Evolutionary conservation across 2,113 vertebrate genomes (phyloP), one percentile per base, ranked within the genome.

Genomic region (Nibea coibor): DNA sequence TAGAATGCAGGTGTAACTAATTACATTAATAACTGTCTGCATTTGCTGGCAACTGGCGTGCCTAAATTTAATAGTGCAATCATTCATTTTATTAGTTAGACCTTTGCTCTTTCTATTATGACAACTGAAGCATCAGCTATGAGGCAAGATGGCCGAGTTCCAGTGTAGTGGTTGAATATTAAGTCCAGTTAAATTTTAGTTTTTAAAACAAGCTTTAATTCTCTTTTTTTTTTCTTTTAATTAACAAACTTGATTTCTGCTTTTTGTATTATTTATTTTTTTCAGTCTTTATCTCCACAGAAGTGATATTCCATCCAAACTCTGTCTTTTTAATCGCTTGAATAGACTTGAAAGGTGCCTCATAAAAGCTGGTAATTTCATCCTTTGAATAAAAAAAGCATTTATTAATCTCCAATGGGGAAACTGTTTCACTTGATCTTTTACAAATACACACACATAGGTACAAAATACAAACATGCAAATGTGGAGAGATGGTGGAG

Each of bases 61-160:
- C 4, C 24, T 31, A 31, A 35, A 48, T 4, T 35, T 2, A 72
- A 19, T 8, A 16, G 6, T 31, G 47, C 28, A 64, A 14, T 65
- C 51, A 39, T 16, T 70, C n/a, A 45, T 26, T 57, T 19, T 26
- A 26, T 71, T 71, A 45, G 53, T 56, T 56, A n/a, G 35, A 54
- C 51, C 14, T 56, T n/a, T 24, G n/a, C 14, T 26, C 45, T 71
- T 10, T 20, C n/a, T 17, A 22, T 51, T 56, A 28, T 56, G 35
- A 56, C n/a, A 24, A 42, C 15, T 56, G 14, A 9, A 42, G 39
- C 11, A 0, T 53, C 66, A 56, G 4, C 51, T 70, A 12, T 8
- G 47, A 66, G 43, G 17, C 45, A 51, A 11, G 19, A 51, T 31
- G 43, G 45, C 56, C 11, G 28, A 11, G 57, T 31, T 19, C 28